Conservation (phyloP, 1,140 invertebrate species). For the Camponotus pennsylvanicus region DNA sequence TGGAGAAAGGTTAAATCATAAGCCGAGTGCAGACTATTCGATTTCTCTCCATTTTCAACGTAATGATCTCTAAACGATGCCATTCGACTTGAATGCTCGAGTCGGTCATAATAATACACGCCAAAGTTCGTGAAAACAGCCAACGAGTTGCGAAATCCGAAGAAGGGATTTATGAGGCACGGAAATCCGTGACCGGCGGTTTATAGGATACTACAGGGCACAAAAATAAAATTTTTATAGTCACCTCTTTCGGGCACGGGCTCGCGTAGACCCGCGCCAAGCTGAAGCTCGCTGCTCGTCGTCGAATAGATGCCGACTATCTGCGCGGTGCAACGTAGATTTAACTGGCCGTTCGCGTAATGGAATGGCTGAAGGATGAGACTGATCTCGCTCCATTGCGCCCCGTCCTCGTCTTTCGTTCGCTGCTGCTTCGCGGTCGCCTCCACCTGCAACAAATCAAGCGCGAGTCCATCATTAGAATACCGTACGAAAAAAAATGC, state of each 20-base stretch:
- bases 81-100: not conserved
- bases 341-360: slow-evolving; percentile 81
- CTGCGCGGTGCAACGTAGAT: slow-evolving; percentile 80
- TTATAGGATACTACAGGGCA: not conserved
- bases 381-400: slow-evolving; percentile 78
- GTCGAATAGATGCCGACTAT: slow-evolving; percentile 78
- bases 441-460: slow-evolving; percentile 70
- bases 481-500: not conserved
- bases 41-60: not conserved
- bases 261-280: slow-evolving; percentile 77
- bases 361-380: slow-evolving; percentile 79
- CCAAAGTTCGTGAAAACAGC: not conserved
- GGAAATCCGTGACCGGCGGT: not conserved
- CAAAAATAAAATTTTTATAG: slow-evolving; percentile 25
- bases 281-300: slow-evolving; percentile 77
- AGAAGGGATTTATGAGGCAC: not conserved
- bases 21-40: not conserved
- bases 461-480: slow-evolving; percentile 46
- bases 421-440: slow-evolving; percentile 60
- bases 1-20: not conserved
- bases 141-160: not conserved
- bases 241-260: slow-evolving; percentile 83
- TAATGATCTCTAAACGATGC: not conserved
- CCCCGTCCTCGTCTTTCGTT: slow-evolving; percentile 67
- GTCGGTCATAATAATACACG: not conserved